Evolutionary conservation across 2,888 invertebrate genomes (phyloP).

Genomic region (Syrphus vitripennis): DNA sequence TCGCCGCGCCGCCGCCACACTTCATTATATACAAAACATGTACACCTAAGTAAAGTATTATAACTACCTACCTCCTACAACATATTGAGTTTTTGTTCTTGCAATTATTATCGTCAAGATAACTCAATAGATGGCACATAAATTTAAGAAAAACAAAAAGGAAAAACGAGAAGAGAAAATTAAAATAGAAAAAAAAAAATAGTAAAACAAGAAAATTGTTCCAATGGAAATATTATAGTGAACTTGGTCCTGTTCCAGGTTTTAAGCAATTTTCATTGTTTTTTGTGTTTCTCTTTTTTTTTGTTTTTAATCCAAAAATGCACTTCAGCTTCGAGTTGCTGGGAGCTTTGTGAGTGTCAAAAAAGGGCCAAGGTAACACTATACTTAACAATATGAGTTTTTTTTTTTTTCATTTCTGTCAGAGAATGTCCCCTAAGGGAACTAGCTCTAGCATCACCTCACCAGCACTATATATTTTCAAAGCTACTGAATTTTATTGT

Average conservation of each 20-base stretch:
- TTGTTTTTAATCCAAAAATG: constrained; percentile 53
- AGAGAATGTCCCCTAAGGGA: constrained; percentile 4
- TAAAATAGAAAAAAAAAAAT: constrained; percentile 11
- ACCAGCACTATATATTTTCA: not conserved
- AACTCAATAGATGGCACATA: constrained; percentile 44
- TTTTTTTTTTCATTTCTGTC: too few species aligned
- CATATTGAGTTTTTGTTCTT: constrained; percentile 36
- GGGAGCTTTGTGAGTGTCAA: not conserved
- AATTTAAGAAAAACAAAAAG: not conserved
- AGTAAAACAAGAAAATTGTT: not conserved
- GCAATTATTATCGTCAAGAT: constrained; percentile 61
- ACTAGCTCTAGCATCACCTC: too few species aligned
- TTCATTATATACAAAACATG: not conserved
- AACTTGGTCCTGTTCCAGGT: constrained; percentile 52
- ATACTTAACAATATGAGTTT: constrained; percentile 65
- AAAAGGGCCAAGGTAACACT: constrained; percentile 59
- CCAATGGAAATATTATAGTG: constrained; percentile 24
- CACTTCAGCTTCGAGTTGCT: constrained; percentile 20
- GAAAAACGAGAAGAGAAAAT: constrained; percentile 19
- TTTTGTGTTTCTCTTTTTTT: not conserved
- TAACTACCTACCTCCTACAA: too few species aligned
- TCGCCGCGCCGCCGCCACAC: not conserved
- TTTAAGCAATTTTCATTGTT: not conserved
- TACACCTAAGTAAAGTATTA: too few species aligned
- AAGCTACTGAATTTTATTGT: constrained; percentile 31